Base-by-base conservation (phyloP, 2,888 invertebrate genomes). In the Troilus luridus region DNA sequence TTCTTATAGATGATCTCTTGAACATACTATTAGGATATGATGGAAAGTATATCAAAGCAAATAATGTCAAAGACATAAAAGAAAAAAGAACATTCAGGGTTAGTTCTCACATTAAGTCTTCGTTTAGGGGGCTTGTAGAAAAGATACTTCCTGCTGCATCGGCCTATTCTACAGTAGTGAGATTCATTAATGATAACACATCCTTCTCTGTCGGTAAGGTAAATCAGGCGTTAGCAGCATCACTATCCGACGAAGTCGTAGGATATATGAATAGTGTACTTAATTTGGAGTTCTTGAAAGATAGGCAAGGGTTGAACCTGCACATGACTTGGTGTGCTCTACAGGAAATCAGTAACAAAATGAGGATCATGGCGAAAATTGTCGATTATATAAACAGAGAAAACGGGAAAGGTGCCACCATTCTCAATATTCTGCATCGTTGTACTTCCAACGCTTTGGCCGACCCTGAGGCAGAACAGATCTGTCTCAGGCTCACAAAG, bases 131-230 rank as follows among this genome's bases (percentile, higher is more conserved):
- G 94, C 95, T 98, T 85, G 96, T 97, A 0, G 95, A 96, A 93
- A 96, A 97, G 94, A 97, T 98, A 94, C 94, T 98, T 91, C 98
- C 98, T 0, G 94, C 99, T 58, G 98, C 98, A 85, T 97, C 97
- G 0, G 96, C 98, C 94, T 98, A 98, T 94, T 98, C 98, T 0
- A 96, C 97, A 93, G 96, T 98, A 62, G 96, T 97, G 92, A 95
- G 97, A 93, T 98, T 98, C 94, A 96, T 97, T 90, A 98, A 98
- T 94, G 96, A 96, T 94, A 96, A 97, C 93, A 96, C 96, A 93
- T 95, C 96, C 91, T 97, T 97, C 95, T 97, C 97, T 94, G 97
- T 96, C 93, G 98, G 99, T 11, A 97, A 98, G 94, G 98, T 99
- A 0, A 96, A 98, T 93, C 98, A 99, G 95, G 98, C 99, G 0